These are phyloP conservation scores for Parelbella ahira DNA, from an alignment of 2,888 invertebrate genomes.

Conservation along the genomic window DNA sequence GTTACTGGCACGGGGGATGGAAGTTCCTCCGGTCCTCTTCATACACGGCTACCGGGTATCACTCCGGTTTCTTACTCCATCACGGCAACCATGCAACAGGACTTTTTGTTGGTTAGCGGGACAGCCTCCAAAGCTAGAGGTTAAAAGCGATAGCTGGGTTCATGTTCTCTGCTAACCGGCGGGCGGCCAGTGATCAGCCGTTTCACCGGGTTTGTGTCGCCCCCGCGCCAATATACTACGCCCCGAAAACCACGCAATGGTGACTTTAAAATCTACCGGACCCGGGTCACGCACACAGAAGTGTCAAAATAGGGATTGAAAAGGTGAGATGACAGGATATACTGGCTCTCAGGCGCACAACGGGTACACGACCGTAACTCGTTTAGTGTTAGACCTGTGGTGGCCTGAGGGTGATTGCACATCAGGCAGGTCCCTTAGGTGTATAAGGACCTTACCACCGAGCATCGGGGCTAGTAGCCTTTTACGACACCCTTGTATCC, in stretches of 20 bases:
- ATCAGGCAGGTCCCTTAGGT: neutral
- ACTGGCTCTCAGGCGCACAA: neutral
- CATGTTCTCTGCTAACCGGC: neutral
- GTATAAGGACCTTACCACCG: neutral
- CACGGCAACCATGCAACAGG: neutral
- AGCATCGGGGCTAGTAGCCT: conserved; percentile 2
- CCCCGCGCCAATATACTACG: neutral
- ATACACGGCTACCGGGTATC: neutral
- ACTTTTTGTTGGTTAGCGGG: conserved; percentile 2
- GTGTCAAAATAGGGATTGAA: neutral
- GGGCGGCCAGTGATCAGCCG: conserved; percentile 1
- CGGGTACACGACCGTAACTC: neutral
- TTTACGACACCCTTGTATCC: too few species aligned
- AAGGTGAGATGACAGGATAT: neutral
- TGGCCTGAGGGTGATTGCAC: neutral
- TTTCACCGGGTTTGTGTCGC: conserved; percentile 1
- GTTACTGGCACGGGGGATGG: neutral
- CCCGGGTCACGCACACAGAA: neutral
- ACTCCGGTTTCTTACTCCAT: conserved; percentile 8
- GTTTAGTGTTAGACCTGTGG: neutral
- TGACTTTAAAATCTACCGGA: too few species aligned
- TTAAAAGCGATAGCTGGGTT: neutral
- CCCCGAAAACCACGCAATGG: too few species aligned
- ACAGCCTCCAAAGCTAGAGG: neutral
- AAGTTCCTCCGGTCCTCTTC: conserved; percentile 1